A percentile compares a stretch with the other conserved stretches of the same genome.
Evolutionary conservation across 23 tunicate species (phyloP).

Genomic region (Ciona savignyi): DNA sequence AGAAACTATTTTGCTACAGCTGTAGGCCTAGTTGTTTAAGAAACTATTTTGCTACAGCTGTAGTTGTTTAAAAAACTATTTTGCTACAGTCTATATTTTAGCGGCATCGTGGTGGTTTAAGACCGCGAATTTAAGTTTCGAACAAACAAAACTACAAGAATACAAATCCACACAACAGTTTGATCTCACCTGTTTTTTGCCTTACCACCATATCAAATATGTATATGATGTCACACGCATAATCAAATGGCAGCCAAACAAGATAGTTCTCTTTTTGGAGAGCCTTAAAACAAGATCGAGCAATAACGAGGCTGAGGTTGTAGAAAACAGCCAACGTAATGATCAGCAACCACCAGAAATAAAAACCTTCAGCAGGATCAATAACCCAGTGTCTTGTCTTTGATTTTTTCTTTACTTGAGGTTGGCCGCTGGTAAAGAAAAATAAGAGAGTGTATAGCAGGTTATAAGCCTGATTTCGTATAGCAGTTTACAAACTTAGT

Average conservation of each 20-base stretch:
- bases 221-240: constrained; percentile 55
- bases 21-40: too few relatives aligned
- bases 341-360: constrained; percentile 74
- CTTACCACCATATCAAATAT: constrained; percentile 61
- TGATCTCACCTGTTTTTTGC: constrained; percentile 64
- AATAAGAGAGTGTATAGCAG: too few relatives aligned
- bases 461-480: too few relatives aligned
- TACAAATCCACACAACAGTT: too few relatives aligned
- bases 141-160: too few relatives aligned
- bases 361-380: constrained; percentile 86
- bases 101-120: too few relatives aligned
- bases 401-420: constrained; percentile 4
- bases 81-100: too few relatives aligned
- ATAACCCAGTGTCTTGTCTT: constrained; percentile 55
- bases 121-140: too few relatives aligned
- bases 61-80: too few relatives aligned
- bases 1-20: too few relatives aligned
- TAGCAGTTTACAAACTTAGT: too few relatives aligned
- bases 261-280: constrained; percentile 32
- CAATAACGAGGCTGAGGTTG: constrained; percentile 71
- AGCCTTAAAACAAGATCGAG: constrained; percentile 57
- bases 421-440: not conserved
- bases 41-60: too few relatives aligned
- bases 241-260: constrained; percentile 69
- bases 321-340: constrained; percentile 71